Base-by-base conservation (phyloP, 53 echinoderm and acorn worm species). In the Actinopyga echinites region DNA sequence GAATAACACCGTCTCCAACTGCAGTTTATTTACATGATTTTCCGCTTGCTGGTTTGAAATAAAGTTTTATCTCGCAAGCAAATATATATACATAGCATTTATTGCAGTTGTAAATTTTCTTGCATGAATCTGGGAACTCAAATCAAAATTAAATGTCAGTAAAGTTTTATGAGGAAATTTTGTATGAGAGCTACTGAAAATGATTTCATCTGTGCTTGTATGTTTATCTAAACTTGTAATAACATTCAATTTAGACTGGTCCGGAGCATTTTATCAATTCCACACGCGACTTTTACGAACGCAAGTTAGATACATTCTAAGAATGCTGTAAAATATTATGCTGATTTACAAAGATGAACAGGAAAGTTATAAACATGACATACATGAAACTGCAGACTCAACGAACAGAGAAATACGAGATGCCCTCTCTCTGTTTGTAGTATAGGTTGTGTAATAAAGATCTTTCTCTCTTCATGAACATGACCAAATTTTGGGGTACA, bases 201-300 rank as follows among this genome's bases (percentile, higher is more conserved):
- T 71, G 71, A 71, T 71, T 71, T 71, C 42, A 71, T 71, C 71
- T 71, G 71, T 71, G 71, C 42, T 24, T 71, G 26, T 26, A 71
- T 71, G 71, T 71, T 71, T 71, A 71, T 71, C 71, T 71, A 71
- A 71, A 71, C 71, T 71, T 71, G 71, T 71, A 71, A 71, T 71
- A 71, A 71, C 71, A 71, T 71, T 71, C 71, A 71, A 71, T 71
- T 71, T 71, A 71, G 71, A 43, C 71, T 71, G 71, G 71, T 71
- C 35, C 42, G 23, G 44, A 40, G 40, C 38, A 40, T 71, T 71
- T 71, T 71, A 71, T 71, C 71, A 71, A 71, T 71, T 71, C 71
- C 71, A 71, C 71, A 71, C 71, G 71, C 71, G 71, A 71, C 71
- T 71, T 71, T 71, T 71, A 71, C 71, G 71, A 71, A 71, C 71